Evolutionary conservation across 2,113 vertebrate species (phyloP).

Genomic region (Baryphthengus martii): DNA sequence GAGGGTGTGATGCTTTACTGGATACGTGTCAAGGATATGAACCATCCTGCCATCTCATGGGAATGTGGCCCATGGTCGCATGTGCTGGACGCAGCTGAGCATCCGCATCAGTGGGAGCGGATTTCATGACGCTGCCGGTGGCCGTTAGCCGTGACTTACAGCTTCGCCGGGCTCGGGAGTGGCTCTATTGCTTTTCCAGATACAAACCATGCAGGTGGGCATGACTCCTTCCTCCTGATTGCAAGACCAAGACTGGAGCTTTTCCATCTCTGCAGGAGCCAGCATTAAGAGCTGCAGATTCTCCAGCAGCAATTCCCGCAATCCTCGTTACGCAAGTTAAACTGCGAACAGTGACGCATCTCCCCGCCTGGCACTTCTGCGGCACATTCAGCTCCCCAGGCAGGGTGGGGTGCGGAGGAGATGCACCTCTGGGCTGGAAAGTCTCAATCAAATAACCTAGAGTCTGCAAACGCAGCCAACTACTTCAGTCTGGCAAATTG

Average conservation of each 20-base stretch:
- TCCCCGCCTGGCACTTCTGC: rapidly evolving
- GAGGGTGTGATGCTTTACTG: constrained; percentile 8
- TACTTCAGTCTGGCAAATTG: not conserved
- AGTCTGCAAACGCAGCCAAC: not conserved
- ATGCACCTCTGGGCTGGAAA: not conserved
- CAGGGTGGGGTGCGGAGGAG: not conserved
- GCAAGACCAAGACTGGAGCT: not conserved
- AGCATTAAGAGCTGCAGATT: not conserved
- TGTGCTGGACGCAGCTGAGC: not conserved
- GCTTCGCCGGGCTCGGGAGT: not conserved
- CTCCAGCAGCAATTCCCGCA: not conserved
- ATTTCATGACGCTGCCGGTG: not conserved
- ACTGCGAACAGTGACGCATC: not conserved
- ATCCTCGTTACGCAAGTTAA: not conserved
- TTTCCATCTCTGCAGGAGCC: not conserved
- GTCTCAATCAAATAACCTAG: not conserved
- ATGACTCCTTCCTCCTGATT: not conserved
- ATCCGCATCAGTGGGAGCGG: not conserved
- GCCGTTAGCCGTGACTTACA: rapidly evolving
- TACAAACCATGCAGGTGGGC: not conserved
- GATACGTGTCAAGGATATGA: not conserved
- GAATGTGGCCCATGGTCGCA: not conserved
- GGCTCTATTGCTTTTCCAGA: not conserved
- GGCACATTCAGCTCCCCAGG: not conserved
- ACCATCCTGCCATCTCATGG: not conserved